Base-by-base conservation (phyloP, 2,113 vertebrate species). In the Marmota monax region DNA sequence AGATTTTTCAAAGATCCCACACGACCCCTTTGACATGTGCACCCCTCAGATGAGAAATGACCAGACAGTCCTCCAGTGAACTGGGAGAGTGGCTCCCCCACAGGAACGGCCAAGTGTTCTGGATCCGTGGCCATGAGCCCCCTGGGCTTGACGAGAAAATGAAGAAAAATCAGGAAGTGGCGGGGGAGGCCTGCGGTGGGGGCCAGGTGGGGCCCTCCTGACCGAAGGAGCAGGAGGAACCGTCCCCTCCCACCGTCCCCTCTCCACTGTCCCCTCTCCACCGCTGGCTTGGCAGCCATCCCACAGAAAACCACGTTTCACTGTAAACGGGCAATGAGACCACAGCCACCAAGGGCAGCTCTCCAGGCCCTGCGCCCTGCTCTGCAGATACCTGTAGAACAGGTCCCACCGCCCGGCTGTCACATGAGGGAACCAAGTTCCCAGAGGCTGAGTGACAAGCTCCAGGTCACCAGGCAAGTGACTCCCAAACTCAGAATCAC, bases 51-150 rank as follows among this genome's bases (percentile, higher is more conserved):
- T 20, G n/a, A 88, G 69, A 32, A 78, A 53, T 2, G 53, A 34
- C 22, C 7, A 1, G 74, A 29, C 0, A 0, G 4, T 5, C n/a
- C 72, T 37, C 27, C 29, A 51, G 1, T 2, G 8, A 14, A 16
- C 58, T 23, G 10, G 2, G n/a, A 70, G 39, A 27, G 27, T 0
- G 25, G 7, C 5, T 53, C 12, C 42, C 56, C 7, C 0, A 27
- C n/a, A 80, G 83, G n/a, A 45, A 70, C 3, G 17, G 34, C 74
- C 1, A 2, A 23, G 1, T 22, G 16, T 3, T 27, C 11, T 29
- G 0, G 22, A 39, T 22, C 23, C 11, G 11, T 0, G 12, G 45
- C 18, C 13, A 16, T 0, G 7, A 27, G 34, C 42, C 17, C 63
- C 91, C 51, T 16, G 2, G n/a, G 42, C 77, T 48, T 20, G 67